Base-by-base conservation (phyloP, 2,113 vertebrate genomes). In the Campylomormyrus numenius region DNA sequence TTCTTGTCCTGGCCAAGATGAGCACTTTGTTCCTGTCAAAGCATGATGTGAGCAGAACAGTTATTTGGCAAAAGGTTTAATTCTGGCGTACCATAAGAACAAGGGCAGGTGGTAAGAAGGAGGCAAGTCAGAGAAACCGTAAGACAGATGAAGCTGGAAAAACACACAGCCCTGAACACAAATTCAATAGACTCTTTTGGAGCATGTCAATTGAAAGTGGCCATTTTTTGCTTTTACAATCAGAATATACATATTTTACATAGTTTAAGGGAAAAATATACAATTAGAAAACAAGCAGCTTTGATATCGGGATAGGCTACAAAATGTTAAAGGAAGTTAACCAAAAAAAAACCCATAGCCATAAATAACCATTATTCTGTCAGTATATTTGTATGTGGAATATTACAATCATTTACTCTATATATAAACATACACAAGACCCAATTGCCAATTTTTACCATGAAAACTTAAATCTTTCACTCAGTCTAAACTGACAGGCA, bases 41-140 rank as follows among this genome's bases (percentile, higher is more conserved):
- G 87, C 45, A 88, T 21, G 80, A 62, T 58, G 42, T 21, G 85
- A 11, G 58, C 17, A 85, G 88, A 83, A 24, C 5, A 85, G 83
- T 87, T 19, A 88, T 90, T 93, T 90, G 90, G 85, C 91, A 92
- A 92, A 91, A 91, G 83, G 87, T 92, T 93, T 92, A 90, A 90
- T 93, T 89, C 31, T 84, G 86, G 88, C 86, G 74, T 90, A 88
- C 89, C 56, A 56, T 91, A 89, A 89, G 53, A 90, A 91, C 80
- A 89, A 83, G 70, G 66, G 86, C 56, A 87, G 66, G 88, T 91
- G 80, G 62, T 70, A 87, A 49, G 88, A 11, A 89, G 27, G 50
- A 49, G 77, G 56, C 15, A 24, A 50, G 88, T 85, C 21, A 45
- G 52, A 85, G 27, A 85, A 45, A 84, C 27, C 35, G 13, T 2